These are phyloP conservation scores for Drosophila sucinea DNA, from an alignment of 1,140 invertebrate species.

Conservation along the genomic window DNA sequence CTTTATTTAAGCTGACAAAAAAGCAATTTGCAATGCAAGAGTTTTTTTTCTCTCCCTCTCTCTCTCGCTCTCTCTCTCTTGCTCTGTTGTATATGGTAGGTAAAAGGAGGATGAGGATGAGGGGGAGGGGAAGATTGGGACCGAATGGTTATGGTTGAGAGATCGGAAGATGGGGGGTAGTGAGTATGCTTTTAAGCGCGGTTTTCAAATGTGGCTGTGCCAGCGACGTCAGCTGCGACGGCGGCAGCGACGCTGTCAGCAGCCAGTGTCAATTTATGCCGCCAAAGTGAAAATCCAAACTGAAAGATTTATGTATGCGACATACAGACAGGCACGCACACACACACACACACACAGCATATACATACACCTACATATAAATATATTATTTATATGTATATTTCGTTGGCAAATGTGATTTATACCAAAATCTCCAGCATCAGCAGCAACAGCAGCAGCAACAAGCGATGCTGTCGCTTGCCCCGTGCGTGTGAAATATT, in stretches of 20 bases:
- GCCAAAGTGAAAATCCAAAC: conserved; percentile 79
- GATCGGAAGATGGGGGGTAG: neutral
- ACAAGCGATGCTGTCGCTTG: conserved; percentile 18
- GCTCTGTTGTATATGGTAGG: neutral
- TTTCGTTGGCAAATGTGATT: conserved; percentile 71
- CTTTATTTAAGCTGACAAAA: conserved; percentile 67
- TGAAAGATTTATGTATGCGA: conserved; percentile 75
- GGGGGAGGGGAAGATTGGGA: conserved; percentile 1
- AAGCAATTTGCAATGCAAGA: conserved; percentile 63
- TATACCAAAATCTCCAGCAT: conserved; percentile 65
- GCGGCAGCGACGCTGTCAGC: conserved; percentile 24
- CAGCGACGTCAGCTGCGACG: neutral
- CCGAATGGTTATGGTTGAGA: no score
- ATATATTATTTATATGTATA: conserved; percentile 72
- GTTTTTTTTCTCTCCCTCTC: conserved; percentile 16
- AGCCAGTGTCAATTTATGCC: conserved; percentile 80
- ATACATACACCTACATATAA: conserved; percentile 1
- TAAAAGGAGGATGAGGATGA: neutral
- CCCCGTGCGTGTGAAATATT: conserved; percentile 69
- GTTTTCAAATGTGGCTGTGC: conserved; percentile 68
- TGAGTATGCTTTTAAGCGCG: conserved; percentile 71
- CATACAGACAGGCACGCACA: conserved; percentile 11
- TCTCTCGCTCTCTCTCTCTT: neutral
- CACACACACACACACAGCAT: conserved; percentile 9
- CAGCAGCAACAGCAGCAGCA: conserved; percentile 24